Percentiles rank a stretch among this genome's conserved stretches.
phyloP scores from a whole-genome alignment of 2,888 invertebrate species.

The Vanessa cardui region DNA sequence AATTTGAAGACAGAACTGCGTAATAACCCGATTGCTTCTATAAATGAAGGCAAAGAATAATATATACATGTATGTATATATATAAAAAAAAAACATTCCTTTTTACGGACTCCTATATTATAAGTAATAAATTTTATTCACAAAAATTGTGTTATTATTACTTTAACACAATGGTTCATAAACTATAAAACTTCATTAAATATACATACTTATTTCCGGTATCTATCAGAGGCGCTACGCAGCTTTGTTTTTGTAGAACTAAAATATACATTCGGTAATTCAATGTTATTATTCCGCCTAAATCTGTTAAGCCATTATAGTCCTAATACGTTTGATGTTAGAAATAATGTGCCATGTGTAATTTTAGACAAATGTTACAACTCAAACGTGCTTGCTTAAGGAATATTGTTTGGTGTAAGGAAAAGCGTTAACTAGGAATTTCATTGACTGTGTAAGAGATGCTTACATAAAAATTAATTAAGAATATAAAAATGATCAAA shows the following conservation, averaged over 20 bases:
- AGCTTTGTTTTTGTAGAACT: slow-evolving; percentile 19
- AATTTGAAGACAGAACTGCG: too few species aligned
- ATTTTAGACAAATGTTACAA: slow-evolving; percentile 43
- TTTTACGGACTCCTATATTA: too few species aligned
- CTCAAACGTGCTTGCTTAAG: slow-evolving; percentile 14
- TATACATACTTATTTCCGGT: neutral
- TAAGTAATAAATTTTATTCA: too few species aligned
- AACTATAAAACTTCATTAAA: neutral
- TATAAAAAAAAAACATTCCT: too few species aligned
- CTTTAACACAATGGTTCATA: neutral
- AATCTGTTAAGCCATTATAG: slow-evolving; percentile 28
- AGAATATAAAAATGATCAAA: too few species aligned
- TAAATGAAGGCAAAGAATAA: too few species aligned
- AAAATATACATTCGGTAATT: slow-evolving; percentile 26
- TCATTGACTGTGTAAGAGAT: too few species aligned
- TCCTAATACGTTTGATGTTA: slow-evolving; percentile 35
- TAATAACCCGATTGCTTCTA: too few species aligned
- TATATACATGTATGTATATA: too few species aligned
- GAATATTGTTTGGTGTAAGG: slow-evolving; percentile 28
- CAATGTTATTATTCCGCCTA: slow-evolving; percentile 24
- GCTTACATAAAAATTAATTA: too few species aligned
- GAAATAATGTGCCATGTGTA: slow-evolving; percentile 41
- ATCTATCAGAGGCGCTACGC: slow-evolving; percentile 2
- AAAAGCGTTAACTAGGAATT: slow-evolving; percentile 13
- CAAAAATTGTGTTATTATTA: neutral